These are phyloP conservation scores for Oophaga pumilio DNA, from an alignment of 2,113 vertebrate genomes.

Conservation along the genomic window DNA sequence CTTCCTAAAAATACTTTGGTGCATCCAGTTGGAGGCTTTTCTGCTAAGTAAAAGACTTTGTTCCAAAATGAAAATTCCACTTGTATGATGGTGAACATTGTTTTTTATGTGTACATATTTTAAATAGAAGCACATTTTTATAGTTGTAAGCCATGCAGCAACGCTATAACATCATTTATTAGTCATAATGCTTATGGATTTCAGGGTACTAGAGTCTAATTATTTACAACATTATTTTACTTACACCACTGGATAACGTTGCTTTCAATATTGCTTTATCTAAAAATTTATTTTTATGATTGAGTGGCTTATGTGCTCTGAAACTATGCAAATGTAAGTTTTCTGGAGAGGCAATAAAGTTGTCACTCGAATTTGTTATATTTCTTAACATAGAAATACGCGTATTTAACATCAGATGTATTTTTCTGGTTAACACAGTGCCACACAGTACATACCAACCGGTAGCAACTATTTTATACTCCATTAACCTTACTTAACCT, in stretches of 20 bases:
- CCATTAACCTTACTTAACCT: not conserved
- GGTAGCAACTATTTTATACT: not conserved
- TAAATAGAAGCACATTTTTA: constrained; percentile 8
- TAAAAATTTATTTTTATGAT: not conserved
- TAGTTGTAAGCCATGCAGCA: constrained; percentile 9
- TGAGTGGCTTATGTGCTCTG: too few species aligned
- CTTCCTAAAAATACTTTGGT: constrained; percentile 14
- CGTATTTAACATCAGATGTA: too few species aligned
- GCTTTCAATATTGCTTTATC: not conserved
- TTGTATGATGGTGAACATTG: not conserved
- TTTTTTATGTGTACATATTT: constrained; percentile 1
- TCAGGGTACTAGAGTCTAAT: constrained; percentile 11
- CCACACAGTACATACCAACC: not conserved
- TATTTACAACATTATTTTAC: not conserved
- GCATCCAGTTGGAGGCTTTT: not conserved
- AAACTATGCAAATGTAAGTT: too few species aligned
- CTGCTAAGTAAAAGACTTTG: constrained; percentile 30
- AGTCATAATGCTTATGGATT: constrained; percentile 22
- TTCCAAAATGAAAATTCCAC: not conserved
- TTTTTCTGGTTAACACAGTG: not conserved
- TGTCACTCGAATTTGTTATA: too few species aligned
- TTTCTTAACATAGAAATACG: too few species aligned
- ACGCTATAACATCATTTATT: constrained; percentile 10
- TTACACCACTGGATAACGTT: constrained; percentile 5
- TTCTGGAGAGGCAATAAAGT: too few species aligned